Base-by-base conservation (phyloP, 2,797 vertebrate species). In the Sebastes umbrosus region DNA sequence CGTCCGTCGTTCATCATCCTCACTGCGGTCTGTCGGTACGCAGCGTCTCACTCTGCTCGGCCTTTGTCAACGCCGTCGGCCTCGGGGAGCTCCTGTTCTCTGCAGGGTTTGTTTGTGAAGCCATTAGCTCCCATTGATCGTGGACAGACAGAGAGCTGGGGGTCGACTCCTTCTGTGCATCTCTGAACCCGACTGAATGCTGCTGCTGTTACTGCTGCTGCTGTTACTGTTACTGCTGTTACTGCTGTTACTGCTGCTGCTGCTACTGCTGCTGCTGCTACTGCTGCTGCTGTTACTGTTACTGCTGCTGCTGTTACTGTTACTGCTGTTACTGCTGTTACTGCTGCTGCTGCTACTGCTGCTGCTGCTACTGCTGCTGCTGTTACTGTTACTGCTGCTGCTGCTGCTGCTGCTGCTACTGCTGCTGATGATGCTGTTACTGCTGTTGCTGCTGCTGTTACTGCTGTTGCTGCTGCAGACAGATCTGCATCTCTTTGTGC, bases 101-200 rank as follows among this genome's bases (percentile, higher is more conserved):
- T 74, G 65, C 80, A 66, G 81, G 82, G 69, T 75, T 71, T 73
- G 83, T 77, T 80, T 32, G 82, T 84, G 85, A 39, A 82, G 87
- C 87, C 87, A 75, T 86, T 84, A 89, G 83, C 81, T 7, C 50
- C 34, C 46, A 84, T 72, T 73, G 83, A 83, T 88, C 27, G 13
- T 1, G 5, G 34, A 54, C 20, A 7, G 55, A 86, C 79, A 77
- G 75, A 79, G 82, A 75, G 55, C 65, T 32, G 24, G 14, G 64
- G 59, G 57, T 67, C 24, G 58, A 27, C 55, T 69, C 24, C 11
- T 6, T 32, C 32, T 32, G 22, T 27, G 43, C 59, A n/a, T 82
- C 62, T 84, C 63, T 64, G 64, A 66, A 78, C 59, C 31, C 31
- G 5, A 77, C 77, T 84, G 73, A 1, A 31, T 13, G 63, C 29